Evolutionary conservation across 2,113 vertebrate species (phyloP), one percentile per base, ranked within the genome.

Genomic region (Actenoides lindsayi): DNA sequence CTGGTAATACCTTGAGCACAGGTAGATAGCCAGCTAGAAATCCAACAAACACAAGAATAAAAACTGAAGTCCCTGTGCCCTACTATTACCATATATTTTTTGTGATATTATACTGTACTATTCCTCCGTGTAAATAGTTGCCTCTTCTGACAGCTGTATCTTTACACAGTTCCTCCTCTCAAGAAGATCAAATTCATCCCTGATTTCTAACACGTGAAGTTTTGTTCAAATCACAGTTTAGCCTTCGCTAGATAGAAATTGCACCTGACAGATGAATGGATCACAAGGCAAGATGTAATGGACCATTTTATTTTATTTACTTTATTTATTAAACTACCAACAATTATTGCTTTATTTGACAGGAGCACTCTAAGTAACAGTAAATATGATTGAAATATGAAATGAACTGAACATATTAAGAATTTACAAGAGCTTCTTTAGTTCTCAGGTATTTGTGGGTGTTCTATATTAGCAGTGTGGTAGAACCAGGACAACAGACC

Each of bases 381-480:
- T 24, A 83, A 74, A 37, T 48, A 65, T 15, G 27, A 44, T 1
- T 64, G 53, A 87, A 89, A 28, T 83, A 67, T n/a, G 35, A 65
- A 77, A 68, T 44, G 2, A 86, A 85, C 9, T 16, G 18, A 83
- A 74, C 10, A 16, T 12, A 8, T 41, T 24, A 83, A 63, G 18
- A 60, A 5, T 68, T 79, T 70, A n/a, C 7, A 24, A 56, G 33
- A 77, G 14, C 14, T 62, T 50, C 33, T 83, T 54, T 67, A 56
- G 25, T 59, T 94, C n/a, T 25, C 4, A 54, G 37, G 16, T 28
- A 28, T 7, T 63, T 2, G 0, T 24, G 17, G 68, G 30, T 39
- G 11, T 53, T 79, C 19, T 42, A 0, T 30, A 21, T 74, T 50
- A n/a, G 18, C 0, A 0, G 10, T 60, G 8, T 12, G 24, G 27